A percentile compares a stretch with the other conserved stretches of the same genome.
These are phyloP conservation scores for Anhinga rufa DNA, from an alignment of 2,113 vertebrate genomes.

Conservation along the genomic window DNA sequence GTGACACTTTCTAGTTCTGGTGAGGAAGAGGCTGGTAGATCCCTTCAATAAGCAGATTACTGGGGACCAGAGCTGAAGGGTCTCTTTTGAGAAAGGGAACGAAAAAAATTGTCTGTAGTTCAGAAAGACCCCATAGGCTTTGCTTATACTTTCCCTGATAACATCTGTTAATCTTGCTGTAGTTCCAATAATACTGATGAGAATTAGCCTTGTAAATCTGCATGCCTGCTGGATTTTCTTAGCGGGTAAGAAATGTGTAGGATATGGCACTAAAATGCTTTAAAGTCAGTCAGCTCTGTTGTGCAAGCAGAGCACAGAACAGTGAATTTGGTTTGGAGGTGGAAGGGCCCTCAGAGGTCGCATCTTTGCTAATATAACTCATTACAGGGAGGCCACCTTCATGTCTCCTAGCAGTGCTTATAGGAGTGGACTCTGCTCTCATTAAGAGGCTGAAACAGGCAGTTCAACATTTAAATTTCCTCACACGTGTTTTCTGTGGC, in stretches of 20 bases:
- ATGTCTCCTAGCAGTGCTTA: background rate
- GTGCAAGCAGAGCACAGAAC: background rate
- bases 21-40: background rate
- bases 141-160: background rate
- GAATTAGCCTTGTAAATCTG: constrained; percentile 21
- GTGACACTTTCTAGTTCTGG: background rate
- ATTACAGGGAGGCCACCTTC: background rate
- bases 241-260: background rate
- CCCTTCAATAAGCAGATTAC: background rate
- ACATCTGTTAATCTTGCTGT: background rate
- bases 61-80: background rate
- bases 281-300: background rate
- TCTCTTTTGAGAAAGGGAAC: background rate
- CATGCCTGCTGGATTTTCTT: background rate
- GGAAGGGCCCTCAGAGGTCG: background rate
- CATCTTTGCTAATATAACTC: background rate
- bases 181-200: background rate
- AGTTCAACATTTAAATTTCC: background rate
- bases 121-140: background rate
- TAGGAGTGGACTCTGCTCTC: background rate
- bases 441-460: background rate
- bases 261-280: background rate
- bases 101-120: background rate
- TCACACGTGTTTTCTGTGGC: accelerated
- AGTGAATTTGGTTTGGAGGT: background rate